phyloP scores from a whole-genome alignment of 2,797 vertebrate genomes.

The Hipposideros larvatus region DNA sequence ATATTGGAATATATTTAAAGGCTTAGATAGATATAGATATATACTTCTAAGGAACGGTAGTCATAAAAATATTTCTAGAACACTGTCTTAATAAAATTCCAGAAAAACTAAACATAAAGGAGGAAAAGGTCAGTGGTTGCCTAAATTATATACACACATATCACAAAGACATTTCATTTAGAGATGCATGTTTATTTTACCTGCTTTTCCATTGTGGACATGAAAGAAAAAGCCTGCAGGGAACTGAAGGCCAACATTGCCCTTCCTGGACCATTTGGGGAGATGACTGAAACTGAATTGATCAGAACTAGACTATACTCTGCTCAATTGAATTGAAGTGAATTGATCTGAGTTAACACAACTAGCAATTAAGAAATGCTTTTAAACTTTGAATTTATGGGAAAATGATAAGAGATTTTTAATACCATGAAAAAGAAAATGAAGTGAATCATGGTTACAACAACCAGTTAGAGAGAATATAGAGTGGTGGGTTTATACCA shows the following conservation, averaged over 20 bases:
- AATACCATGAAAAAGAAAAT: slow-evolving; percentile 21
- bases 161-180: background rate
- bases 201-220: background rate
- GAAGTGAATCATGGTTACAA: background rate
- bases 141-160: background rate
- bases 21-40: background rate
- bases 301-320: background rate
- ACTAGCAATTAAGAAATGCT: background rate
- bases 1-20: background rate
- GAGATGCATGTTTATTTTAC: background rate
- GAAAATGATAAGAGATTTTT: background rate
- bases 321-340: background rate
- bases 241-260: background rate
- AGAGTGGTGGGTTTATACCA: background rate
- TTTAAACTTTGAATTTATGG: background rate
- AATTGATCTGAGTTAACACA: background rate
- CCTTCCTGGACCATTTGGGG: background rate
- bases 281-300: background rate
- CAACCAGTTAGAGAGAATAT: background rate
- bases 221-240: background rate
- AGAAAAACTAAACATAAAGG: slow-evolving; percentile 22
- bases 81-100: background rate
- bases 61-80: slow-evolving; percentile 41
- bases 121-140: background rate
- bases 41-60: background rate